Conservation (phyloP, 2,888 invertebrate species). For the Microctonus aethiopoides region DNA sequence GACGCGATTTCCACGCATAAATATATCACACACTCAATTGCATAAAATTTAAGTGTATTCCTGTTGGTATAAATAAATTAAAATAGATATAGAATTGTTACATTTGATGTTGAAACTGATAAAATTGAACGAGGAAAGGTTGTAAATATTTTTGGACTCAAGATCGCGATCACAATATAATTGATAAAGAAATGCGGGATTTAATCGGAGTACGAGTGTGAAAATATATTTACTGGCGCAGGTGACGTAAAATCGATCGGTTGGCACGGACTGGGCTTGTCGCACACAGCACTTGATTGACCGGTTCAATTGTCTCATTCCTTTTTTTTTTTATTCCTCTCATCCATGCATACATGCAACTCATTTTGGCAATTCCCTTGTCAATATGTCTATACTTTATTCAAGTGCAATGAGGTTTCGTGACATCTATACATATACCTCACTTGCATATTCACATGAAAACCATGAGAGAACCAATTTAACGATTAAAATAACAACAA, state of each 20-base stretch:
- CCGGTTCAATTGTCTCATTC: constrained; percentile 41
- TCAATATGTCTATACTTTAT: constrained; percentile 2
- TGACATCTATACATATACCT: neutral
- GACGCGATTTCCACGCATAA: neutral
- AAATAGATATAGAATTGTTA: too few species aligned
- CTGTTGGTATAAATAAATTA: constrained; percentile 8
- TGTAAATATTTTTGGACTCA: neutral
- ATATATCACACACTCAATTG: neutral
- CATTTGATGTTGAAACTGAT: too few species aligned
- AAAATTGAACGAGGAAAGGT: neutral
- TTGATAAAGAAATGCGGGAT: constrained; percentile 23
- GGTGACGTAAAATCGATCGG: constrained; percentile 30
- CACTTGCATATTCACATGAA: neutral
- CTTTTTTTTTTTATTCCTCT: constrained; percentile 28
- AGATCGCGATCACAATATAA: constrained; percentile 19
- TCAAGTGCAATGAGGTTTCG: neutral
- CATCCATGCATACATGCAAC: neutral
- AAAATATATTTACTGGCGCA: constrained; percentile 41
- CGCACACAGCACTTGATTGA: constrained; percentile 44
- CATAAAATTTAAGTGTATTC: too few species aligned
- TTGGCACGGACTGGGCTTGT: constrained; percentile 36
- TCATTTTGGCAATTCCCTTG: constrained; percentile 3
- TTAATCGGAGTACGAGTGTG: constrained; percentile 39
- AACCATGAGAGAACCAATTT: neutral
- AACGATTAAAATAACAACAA: neutral